Evolutionary conservation across 2,888 invertebrate genomes (phyloP).

Genomic region (Clusia tigrina): DNA sequence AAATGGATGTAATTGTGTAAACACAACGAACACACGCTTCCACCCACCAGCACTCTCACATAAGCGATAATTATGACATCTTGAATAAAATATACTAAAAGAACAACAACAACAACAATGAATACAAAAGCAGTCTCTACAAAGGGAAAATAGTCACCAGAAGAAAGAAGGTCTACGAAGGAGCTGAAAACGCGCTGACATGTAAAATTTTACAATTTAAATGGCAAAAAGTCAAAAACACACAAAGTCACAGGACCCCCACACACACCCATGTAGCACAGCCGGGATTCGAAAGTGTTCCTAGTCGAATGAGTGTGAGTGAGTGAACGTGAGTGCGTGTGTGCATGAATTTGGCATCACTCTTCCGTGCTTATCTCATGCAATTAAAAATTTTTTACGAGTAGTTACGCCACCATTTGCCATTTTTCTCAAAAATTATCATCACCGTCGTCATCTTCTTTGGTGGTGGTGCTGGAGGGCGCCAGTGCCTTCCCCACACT

Average conservation of each 20-base stretch:
- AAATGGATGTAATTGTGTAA: constrained; percentile 54
- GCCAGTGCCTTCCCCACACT: no score
- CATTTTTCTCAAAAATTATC: constrained; percentile 5
- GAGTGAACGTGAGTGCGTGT: constrained; percentile 30
- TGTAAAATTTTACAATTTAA: constrained; percentile 50
- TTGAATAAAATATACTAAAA: constrained; percentile 1
- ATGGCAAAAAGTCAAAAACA: constrained; percentile 43
- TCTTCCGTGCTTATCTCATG: constrained; percentile 54
- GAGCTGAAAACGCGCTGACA: constrained; percentile 48
- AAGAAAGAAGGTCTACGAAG: background rate
- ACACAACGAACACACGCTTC: constrained; percentile 34
- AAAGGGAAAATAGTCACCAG: constrained; percentile 28
- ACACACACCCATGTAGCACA: constrained; percentile 10
- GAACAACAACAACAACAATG: constrained; percentile 19
- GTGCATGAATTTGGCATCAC: constrained; percentile 39
- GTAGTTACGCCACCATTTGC: constrained; percentile 17
- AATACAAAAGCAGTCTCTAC: background rate
- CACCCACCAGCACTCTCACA: background rate
- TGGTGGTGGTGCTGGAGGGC: no score
- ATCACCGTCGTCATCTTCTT: background rate
- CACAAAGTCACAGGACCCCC: constrained; percentile 14
- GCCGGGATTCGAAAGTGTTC: no score
- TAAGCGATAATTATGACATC: constrained; percentile 15
- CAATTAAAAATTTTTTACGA: constrained; percentile 51
- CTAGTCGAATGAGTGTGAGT: constrained; percentile 18